A percentile compares a stretch with the other conserved stretches of the same genome.
Conservation (phyloP, 2,113 vertebrate genomes). For the Grus americana region DNA sequence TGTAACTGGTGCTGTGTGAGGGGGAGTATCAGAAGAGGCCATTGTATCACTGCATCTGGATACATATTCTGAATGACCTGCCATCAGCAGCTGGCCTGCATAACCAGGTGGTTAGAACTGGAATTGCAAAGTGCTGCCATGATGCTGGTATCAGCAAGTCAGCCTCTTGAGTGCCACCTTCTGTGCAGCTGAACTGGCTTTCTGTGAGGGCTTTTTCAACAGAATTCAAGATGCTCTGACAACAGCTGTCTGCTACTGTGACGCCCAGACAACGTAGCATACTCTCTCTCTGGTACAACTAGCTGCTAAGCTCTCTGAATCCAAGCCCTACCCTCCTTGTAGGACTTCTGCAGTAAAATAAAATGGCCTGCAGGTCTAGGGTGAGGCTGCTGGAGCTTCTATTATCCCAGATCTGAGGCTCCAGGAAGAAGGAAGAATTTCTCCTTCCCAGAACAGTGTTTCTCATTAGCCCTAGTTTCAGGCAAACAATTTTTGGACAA, state of each 20-base stretch:
- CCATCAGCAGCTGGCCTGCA: not conserved
- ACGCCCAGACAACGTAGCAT: not conserved
- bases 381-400: constrained; percentile 4
- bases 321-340: not conserved
- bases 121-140: not conserved
- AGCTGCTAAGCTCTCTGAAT: not conserved
- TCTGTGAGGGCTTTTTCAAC: not conserved
- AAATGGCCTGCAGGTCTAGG: constrained; percentile 5
- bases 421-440: constrained; percentile 38
- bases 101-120: not conserved
- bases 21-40: not conserved
- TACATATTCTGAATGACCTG: not conserved
- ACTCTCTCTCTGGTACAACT: not conserved
- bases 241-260: not conserved
- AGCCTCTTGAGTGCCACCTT: not conserved
- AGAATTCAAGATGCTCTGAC: not conserved
- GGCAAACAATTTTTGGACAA: not conserved
- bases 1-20: not conserved
- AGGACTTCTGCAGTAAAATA: not conserved
- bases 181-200: not conserved
- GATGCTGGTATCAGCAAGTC: not conserved
- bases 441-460: not conserved
- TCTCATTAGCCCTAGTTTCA: constrained; percentile 26
- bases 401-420: not conserved
- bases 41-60: not conserved